Conservation (phyloP, 2,888 invertebrate species). For the Bruchidius siliquastri region DNA sequence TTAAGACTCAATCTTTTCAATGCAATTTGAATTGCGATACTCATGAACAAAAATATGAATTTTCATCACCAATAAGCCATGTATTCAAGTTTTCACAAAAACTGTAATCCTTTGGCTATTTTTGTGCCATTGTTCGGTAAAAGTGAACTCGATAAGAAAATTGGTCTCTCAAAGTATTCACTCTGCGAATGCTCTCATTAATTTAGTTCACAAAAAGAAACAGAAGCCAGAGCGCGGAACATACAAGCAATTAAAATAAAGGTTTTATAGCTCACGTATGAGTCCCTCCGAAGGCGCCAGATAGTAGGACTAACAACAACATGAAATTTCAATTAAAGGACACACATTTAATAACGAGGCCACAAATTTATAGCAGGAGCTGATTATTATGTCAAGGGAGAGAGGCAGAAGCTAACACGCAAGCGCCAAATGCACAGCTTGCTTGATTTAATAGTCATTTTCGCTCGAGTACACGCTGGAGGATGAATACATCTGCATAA, state of each 20-base stretch:
- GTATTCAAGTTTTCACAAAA: no score
- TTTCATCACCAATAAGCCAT: no score
- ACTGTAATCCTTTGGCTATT: no score
- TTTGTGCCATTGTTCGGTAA: no score
- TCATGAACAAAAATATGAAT: no score
- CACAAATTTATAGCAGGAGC: slow-evolving; percentile 43
- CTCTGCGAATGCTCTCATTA: background rate
- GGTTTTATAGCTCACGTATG: background rate
- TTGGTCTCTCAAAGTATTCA: background rate
- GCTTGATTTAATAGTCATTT: slow-evolving; percentile 22
- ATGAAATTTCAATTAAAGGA: slow-evolving; percentile 61
- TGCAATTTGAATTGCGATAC: no score
- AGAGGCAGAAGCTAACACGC: slow-evolving; percentile 27
- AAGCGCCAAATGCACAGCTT: slow-evolving; percentile 27
- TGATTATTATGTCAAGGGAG: slow-evolving; percentile 35
- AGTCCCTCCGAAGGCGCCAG: background rate
- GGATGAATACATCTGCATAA: slow-evolving; percentile 21
- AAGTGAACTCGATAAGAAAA: background rate
- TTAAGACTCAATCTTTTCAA: no score
- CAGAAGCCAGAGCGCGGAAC: background rate
- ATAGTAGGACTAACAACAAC: slow-evolving; percentile 42
- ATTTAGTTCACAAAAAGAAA: background rate
- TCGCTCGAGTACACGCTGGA: slow-evolving; percentile 13
- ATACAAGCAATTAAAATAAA: background rate
- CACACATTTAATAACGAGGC: slow-evolving; percentile 57